phyloP scores from a whole-genome alignment of 2,888 invertebrate species.

The Drosophila limbata region DNA sequence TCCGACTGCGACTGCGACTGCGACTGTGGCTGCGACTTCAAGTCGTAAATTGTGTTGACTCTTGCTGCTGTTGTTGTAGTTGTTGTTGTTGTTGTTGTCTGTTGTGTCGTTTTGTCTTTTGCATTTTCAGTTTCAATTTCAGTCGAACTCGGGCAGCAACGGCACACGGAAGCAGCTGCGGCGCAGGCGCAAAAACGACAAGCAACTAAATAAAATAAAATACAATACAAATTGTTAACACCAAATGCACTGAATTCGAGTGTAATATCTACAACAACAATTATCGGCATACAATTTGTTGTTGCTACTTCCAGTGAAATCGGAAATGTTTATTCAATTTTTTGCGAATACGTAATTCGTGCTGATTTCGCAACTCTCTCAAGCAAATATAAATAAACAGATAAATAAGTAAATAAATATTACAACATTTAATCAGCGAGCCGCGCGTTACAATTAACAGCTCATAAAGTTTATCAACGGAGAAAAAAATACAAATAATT shows the following conservation, averaged over 20 bases:
- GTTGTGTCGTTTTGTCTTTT: constrained; percentile 70
- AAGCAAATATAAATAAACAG: constrained; percentile 34
- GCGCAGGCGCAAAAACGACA: constrained; percentile 50
- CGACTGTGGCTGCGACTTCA: constrained; percentile 16
- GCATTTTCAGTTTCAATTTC: constrained; percentile 78
- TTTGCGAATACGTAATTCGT: constrained; percentile 31
- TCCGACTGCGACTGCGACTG: constrained; percentile 8
- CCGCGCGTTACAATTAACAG: constrained; percentile 37
- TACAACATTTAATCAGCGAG: constrained; percentile 55
- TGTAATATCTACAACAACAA: constrained; percentile 32
- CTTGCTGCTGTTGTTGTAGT: constrained; percentile 26
- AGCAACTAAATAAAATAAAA: constrained; percentile 14
- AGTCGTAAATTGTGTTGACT: constrained; percentile 39
- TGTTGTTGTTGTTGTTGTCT: constrained; percentile 29
- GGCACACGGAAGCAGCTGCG: constrained; percentile 75
- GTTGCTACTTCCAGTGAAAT: constrained; percentile 62
- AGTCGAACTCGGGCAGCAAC: constrained; percentile 77
- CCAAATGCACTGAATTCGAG: constrained; percentile 17
- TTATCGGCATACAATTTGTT: constrained; percentile 14
- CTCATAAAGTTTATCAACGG: constrained; percentile 21
- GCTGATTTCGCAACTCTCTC: constrained; percentile 51
- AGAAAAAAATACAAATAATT: constrained; percentile 16
- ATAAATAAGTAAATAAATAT: constrained; percentile 57
- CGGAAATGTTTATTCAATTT: constrained; percentile 37
- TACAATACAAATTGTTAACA: constrained; percentile 10